A percentile compares a stretch with the other conserved stretches of the same genome.
phyloP scores from a whole-genome alignment of 1,140 invertebrate genomes.

The Gonioctena quinquepunctata region DNA sequence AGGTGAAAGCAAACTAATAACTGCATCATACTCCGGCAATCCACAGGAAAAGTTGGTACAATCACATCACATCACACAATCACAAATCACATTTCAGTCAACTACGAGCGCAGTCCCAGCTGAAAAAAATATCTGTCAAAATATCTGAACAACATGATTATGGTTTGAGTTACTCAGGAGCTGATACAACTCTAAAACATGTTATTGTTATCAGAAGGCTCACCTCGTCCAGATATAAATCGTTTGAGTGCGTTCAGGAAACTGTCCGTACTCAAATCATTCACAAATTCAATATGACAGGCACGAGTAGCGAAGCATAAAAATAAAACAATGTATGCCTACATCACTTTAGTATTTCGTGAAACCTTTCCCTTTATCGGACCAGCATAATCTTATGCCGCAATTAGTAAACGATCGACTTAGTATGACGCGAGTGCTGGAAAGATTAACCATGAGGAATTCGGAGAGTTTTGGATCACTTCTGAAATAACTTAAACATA shows the following conservation, averaged over 20 bases:
- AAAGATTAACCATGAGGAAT: constrained; percentile 51
- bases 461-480: constrained; percentile 2
- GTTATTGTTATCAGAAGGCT: too few species aligned
- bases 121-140: too few species aligned
- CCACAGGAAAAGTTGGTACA: too few species aligned
- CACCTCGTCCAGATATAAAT: constrained; percentile 44
- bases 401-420: constrained; percentile 44
- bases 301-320: constrained; percentile 19
- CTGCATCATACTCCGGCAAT: too few species aligned
- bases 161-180: too few species aligned
- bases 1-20: too few species aligned
- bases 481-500: constrained; percentile 31
- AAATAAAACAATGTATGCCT: constrained; percentile 21
- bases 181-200: too few species aligned
- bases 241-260: constrained; percentile 42
- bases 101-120: too few species aligned
- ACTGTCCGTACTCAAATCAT: constrained; percentile 17
- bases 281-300: constrained; percentile 29
- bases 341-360: constrained; percentile 3
- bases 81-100: too few species aligned
- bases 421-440: constrained; percentile 32
- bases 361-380: constrained; percentile 17
- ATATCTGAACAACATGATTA: too few species aligned
- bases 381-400: constrained; percentile 33
- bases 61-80: too few species aligned